These are phyloP conservation scores for Caerostris darwini DNA, from an alignment of 1,140 invertebrate genomes.

Conservation along the genomic window DNA sequence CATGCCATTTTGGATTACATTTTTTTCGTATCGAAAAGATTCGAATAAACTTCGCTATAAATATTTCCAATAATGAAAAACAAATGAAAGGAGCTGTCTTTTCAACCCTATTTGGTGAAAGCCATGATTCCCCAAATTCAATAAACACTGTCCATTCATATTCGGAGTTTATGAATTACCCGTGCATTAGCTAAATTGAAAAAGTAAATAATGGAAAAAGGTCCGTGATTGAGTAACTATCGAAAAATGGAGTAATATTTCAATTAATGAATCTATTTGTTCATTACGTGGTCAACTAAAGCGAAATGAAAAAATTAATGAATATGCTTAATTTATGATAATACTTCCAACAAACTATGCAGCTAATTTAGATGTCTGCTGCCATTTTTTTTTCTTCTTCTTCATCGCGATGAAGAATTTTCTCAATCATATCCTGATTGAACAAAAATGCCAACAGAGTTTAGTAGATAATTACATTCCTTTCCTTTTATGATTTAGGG, in stretches of 20 bases:
- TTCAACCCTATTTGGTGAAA: no score
- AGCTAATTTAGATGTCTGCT: conserved; percentile 2
- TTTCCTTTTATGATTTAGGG: conserved; percentile 15
- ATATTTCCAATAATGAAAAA: no score
- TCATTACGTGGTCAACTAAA: neutral
- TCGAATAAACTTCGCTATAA: no score
- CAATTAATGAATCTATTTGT: conserved; percentile 22
- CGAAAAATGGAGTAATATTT: conserved; percentile 10
- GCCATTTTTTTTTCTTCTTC: neutral
- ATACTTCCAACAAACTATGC: conserved; percentile 19
- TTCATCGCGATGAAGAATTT: neutral
- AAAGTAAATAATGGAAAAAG: neutral
- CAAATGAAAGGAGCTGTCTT: no score
- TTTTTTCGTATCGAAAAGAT: no score
- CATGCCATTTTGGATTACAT: no score
- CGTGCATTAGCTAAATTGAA: neutral
- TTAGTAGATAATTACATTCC: conserved; percentile 33
- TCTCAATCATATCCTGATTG: conserved; percentile 23
- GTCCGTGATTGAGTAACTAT: neutral
- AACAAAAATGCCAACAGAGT: conserved; percentile 20
- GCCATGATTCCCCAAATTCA: neutral
- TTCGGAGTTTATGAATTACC: neutral
- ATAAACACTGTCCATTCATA: neutral
- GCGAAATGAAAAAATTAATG: neutral
- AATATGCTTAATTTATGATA: conserved; percentile 20